phyloP scores from a whole-genome alignment of 2,113 vertebrate species.

The Furnarius figulus region DNA sequence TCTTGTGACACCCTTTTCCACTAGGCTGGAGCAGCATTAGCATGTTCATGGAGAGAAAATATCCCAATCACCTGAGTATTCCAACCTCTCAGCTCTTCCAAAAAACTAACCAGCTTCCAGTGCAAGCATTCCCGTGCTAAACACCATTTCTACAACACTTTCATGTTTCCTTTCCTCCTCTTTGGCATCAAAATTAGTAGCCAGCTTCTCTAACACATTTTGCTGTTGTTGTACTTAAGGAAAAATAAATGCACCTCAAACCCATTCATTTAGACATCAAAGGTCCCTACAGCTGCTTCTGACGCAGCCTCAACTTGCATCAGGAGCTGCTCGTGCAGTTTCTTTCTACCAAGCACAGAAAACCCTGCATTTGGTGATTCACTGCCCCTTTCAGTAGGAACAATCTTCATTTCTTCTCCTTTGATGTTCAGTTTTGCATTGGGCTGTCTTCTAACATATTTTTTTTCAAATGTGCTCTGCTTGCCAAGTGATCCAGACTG shows the following conservation, averaged over 20 bases:
- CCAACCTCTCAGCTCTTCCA: neutral
- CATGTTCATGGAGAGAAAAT: neutral
- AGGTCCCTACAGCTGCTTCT: neutral
- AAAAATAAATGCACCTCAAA: neutral
- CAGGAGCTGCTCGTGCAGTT: neutral
- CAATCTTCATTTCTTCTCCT: neutral
- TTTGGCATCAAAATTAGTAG: neutral
- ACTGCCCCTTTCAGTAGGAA: neutral
- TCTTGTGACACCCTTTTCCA: neutral
- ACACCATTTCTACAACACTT: neutral
- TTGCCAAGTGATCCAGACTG: constrained; percentile 27
- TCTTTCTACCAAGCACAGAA: neutral
- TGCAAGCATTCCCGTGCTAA: neutral
- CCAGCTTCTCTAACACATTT: neutral
- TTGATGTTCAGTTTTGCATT: neutral
- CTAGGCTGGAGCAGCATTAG: neutral
- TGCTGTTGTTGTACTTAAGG: neutral
- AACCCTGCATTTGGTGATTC: neutral
- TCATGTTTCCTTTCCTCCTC: neutral
- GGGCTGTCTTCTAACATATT: neutral
- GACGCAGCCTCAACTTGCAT: neutral
- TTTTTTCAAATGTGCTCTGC: neutral
- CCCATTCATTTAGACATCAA: neutral
- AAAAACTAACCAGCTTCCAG: neutral
- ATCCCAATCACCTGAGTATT: neutral